These are phyloP conservation scores for Porites rus DNA, from an alignment of 92 coral and sea anemone genomes.

Conservation along the genomic window DNA sequence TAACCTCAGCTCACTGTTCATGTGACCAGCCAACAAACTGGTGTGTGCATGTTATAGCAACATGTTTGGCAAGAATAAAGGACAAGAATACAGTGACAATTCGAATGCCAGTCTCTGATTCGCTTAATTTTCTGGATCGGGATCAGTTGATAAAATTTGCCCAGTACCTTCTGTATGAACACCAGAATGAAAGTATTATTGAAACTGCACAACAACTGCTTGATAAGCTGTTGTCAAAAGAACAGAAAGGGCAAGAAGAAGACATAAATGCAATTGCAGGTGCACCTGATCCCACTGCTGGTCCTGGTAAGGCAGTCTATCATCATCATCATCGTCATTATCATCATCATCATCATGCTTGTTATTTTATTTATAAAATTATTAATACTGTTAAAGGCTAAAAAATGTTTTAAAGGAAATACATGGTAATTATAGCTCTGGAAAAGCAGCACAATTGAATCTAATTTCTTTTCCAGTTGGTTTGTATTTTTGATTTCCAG, in stretches of 20 bases:
- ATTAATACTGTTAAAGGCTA: too few species aligned
- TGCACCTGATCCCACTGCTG: conserved; percentile 99
- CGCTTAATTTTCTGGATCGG: conserved; percentile 75
- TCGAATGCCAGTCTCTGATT: conserved; percentile 89
- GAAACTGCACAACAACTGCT: conserved; percentile 90
- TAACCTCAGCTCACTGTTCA: conserved; percentile 89
- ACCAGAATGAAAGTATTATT: conserved; percentile 78
- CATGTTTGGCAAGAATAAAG: conserved; percentile 76
- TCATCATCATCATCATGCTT: too few species aligned
- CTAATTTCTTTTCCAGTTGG: too few species aligned
- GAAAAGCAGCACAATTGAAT: too few species aligned
- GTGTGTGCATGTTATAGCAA: conserved; percentile 92
- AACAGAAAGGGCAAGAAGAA: conserved; percentile 52
- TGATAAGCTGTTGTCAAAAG: conserved; percentile 73
- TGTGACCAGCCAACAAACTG: conserved; percentile 80
- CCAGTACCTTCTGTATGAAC: conserved; percentile 86
- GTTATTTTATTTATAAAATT: too few species aligned
- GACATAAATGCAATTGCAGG: conserved; percentile 83
- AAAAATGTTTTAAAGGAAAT: too few species aligned
- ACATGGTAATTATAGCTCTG: too few species aligned
- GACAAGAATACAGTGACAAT: conserved; percentile 40
- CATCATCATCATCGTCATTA: too few species aligned
- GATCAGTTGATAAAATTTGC: conserved; percentile 93
- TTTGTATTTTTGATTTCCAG: too few species aligned
- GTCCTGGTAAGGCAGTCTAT: conserved; percentile 80